Evolutionary conservation across 2,797 vertebrate species (phyloP), one percentile per base, ranked within the genome.

Genomic region (Brachymystax lenok): DNA sequence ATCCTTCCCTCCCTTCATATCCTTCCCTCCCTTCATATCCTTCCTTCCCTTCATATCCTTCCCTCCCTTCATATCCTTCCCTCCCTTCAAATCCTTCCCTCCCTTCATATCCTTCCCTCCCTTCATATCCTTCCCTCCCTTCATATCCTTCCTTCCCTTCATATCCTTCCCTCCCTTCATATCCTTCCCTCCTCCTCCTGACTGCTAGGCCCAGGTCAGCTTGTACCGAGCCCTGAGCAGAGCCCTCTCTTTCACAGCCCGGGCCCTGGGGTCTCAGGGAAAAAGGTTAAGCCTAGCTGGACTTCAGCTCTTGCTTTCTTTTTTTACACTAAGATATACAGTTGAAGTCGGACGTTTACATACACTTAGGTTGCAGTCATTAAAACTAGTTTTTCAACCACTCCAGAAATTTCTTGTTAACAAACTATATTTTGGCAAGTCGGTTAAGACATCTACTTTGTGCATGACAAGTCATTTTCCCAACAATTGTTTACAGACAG

Each of bases 261-360:
- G 89, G 85, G 75, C 83, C 84, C 86, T 74, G 21, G 33, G 84
- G 84, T 76, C 24, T 64, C n/a, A 54, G 51, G 50, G 83, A 83
- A 80, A 89, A 92, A 91, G 90, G 87, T 91, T 76, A 86, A 59
- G 81, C 85, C 87, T 83, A 81, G 86, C 84, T 87, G 87, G 87
- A 88, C 80, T 88, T 12, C 8, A 46, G 40, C 40, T 46, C 10
- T 46, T 46, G 12, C 40, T 19, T 16, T 19, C 14, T 19, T 56
- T 16, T 7, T 24, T 17, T 27, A 27, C 59, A 63, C 59, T 63
- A 13, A 63, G n/a, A 63, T 0, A 63, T 24, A 10, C 24, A 24
- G 24, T 24, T 24, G 24, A 24, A 24, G 24, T 24, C 24, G 24
- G 24, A 24, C 0, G 24, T 24, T 24, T 24, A 24, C 24, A 24